A percentile compares a stretch with the other conserved stretches of the same genome.
These are phyloP conservation scores for Scleropages formosus DNA, from an alignment of 2,797 vertebrate species.

Conservation along the genomic window DNA sequence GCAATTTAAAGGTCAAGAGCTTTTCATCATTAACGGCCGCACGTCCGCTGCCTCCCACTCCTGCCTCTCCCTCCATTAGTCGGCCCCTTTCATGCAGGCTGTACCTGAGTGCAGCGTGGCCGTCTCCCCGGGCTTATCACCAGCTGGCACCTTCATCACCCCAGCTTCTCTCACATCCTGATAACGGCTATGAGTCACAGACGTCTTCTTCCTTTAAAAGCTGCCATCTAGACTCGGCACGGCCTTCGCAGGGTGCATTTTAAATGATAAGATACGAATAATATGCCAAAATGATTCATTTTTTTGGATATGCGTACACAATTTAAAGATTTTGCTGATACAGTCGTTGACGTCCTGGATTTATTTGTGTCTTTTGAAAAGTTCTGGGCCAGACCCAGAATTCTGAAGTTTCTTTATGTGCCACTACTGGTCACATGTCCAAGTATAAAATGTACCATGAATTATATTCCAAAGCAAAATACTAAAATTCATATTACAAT, in stretches of 20 bases:
- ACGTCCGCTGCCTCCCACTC: slow-evolving; percentile 3
- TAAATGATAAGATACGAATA: not conserved
- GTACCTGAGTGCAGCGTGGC: not conserved
- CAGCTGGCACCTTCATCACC: not conserved
- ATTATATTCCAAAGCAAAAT: no score
- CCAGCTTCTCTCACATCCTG: not conserved
- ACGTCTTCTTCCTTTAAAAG: not conserved
- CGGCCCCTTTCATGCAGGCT: not conserved
- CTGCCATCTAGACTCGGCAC: not conserved
- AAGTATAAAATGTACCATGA: no score
- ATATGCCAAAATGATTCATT: not conserved
- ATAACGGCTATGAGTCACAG: not conserved
- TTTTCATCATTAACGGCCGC: slow-evolving; percentile 39
- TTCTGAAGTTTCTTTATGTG: not conserved
- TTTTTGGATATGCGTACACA: not conserved
- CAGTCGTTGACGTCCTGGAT: not conserved
- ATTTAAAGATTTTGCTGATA: not conserved
- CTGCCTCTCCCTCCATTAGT: not conserved
- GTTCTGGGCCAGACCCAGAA: not conserved
- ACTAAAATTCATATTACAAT: no score
- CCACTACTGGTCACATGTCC: not conserved
- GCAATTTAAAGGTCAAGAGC: slow-evolving; percentile 56
- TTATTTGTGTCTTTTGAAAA: not conserved
- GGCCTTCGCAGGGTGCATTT: not conserved
- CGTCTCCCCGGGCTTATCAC: not conserved